Percentiles rank a stretch among this genome's conserved stretches.
phyloP scores from a whole-genome alignment of 1,140 invertebrate species.

The Asbolus verrucosus region DNA sequence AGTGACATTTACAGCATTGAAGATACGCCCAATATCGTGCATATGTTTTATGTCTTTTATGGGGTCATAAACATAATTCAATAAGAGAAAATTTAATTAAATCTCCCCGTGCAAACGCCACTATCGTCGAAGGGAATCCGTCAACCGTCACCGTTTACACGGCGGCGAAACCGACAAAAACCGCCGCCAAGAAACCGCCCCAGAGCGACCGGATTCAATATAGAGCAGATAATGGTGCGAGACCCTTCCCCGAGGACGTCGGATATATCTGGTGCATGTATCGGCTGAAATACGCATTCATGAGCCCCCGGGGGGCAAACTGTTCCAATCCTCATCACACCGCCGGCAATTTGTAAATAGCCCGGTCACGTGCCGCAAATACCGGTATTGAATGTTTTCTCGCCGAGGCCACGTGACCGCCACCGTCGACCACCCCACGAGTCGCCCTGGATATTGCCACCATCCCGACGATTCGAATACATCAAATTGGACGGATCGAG shows the following conservation, averaged over 20 bases:
- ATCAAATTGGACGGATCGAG: constrained; percentile 22
- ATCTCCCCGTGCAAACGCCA: not conserved
- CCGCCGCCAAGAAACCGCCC: too few relatives aligned
- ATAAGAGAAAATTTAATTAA: constrained; percentile 7
- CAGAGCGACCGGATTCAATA: constrained; percentile 43
- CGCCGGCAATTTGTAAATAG: constrained; percentile 63
- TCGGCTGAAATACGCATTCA: constrained; percentile 35
- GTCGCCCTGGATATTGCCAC: constrained; percentile 30
- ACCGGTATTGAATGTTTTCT: constrained; percentile 61
- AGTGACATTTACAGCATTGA: constrained; percentile 23
- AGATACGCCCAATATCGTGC: not conserved
- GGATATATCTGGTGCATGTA: constrained; percentile 15
- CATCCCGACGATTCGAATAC: constrained; percentile 15
- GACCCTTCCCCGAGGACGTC: constrained; percentile 20
- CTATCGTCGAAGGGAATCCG: too few relatives aligned
- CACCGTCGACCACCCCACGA: constrained; percentile 41
- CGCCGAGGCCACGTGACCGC: constrained; percentile 57
- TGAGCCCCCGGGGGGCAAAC: constrained; percentile 36
- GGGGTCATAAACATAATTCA: not conserved
- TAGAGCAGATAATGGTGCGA: constrained; percentile 44
- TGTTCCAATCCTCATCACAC: constrained; percentile 54
- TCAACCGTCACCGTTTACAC: too few relatives aligned
- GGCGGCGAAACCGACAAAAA: too few relatives aligned
- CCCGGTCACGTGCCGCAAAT: constrained; percentile 60
- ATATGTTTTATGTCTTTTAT: constrained; percentile 17